Conservation (phyloP, 2,888 invertebrate species). For the Deroplatys truncata region DNA sequence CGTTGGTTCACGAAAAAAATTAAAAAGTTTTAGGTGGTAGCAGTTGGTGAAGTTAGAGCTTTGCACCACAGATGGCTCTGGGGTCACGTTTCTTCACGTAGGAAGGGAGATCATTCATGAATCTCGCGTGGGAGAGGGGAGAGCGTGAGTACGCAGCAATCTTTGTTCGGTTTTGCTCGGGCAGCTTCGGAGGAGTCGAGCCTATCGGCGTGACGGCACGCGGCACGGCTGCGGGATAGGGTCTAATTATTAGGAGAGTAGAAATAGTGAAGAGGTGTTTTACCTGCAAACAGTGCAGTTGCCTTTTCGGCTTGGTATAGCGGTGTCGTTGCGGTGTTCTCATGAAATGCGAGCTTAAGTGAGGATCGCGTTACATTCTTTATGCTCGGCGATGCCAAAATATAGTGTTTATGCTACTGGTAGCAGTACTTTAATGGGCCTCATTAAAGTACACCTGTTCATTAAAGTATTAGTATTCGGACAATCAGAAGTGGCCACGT, state of each 20-base stretch:
- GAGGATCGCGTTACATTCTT: too few relatives aligned
- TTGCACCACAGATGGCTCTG: slow-evolving; percentile 9
- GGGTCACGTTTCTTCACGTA: background rate
- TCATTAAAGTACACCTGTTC: too few relatives aligned
- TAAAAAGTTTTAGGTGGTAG: background rate
- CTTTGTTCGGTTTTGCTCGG: background rate
- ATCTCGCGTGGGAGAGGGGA: background rate
- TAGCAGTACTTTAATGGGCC: too few relatives aligned
- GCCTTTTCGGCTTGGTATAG: too few relatives aligned
- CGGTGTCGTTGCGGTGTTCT: too few relatives aligned
- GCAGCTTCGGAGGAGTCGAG: background rate
- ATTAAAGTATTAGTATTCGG: too few relatives aligned
- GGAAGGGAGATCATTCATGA: background rate
- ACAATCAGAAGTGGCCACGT: too few relatives aligned
- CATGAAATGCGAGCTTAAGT: too few relatives aligned
- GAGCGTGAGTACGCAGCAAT: background rate
- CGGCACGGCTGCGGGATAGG: slow-evolving; percentile 12
- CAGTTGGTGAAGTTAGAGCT: background rate
- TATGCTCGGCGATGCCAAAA: too few relatives aligned
- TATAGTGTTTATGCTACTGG: too few relatives aligned
- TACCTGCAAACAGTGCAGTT: background rate
- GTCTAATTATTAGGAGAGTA: background rate
- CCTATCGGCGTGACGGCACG: background rate
- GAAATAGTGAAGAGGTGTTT: background rate
- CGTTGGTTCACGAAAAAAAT: background rate